A percentile compares a stretch with the other conserved stretches of the same genome.
Evolutionary conservation across 2,888 invertebrate genomes (phyloP).

Genomic region (Therioaphis trifolii): DNA sequence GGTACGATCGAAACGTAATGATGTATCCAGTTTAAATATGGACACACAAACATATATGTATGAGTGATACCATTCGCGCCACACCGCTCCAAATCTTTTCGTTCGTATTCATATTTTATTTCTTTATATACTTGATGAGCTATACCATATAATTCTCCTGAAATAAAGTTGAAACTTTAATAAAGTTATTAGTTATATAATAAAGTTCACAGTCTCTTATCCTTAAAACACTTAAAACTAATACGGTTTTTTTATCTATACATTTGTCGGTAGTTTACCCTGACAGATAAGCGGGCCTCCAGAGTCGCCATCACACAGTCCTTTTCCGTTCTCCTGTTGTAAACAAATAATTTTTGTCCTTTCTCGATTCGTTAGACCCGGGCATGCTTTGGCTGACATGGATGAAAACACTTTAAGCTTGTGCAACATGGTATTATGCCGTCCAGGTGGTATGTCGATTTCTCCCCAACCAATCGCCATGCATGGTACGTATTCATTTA

Average conservation of each 20-base stretch:
- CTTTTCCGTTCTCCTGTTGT: slow-evolving; percentile 52
- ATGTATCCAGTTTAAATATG: slow-evolving; percentile 65
- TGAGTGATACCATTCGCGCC: slow-evolving; percentile 64
- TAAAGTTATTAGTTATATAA: too few relatives aligned
- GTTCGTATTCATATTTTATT: slow-evolving; percentile 40
- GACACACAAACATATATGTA: slow-evolving; percentile 65
- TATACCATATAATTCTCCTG: slow-evolving; percentile 65
- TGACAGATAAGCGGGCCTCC: slow-evolving; percentile 47
- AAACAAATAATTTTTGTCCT: slow-evolving; percentile 51
- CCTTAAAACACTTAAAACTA: too few relatives aligned
- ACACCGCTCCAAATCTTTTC: slow-evolving; percentile 63
- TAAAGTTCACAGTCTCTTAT: too few relatives aligned
- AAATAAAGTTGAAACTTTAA: slow-evolving; percentile 5
- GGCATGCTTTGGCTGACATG: slow-evolving; percentile 44
- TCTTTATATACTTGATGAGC: slow-evolving; percentile 65
- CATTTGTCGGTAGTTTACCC: too few relatives aligned
- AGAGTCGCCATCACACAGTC: too few relatives aligned
- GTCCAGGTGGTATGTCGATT: slow-evolving; percentile 36
- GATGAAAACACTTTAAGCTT: slow-evolving; percentile 50
- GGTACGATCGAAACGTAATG: slow-evolving; percentile 63
- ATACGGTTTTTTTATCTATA: too few relatives aligned
- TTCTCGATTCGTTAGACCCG: slow-evolving; percentile 35
- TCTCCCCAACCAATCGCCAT: slow-evolving; percentile 54
- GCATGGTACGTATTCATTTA: slow-evolving; percentile 23
- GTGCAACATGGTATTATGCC: slow-evolving; percentile 36